Base-by-base conservation (phyloP, 1,140 invertebrate genomes). In the Pectinophora gossypiella region DNA sequence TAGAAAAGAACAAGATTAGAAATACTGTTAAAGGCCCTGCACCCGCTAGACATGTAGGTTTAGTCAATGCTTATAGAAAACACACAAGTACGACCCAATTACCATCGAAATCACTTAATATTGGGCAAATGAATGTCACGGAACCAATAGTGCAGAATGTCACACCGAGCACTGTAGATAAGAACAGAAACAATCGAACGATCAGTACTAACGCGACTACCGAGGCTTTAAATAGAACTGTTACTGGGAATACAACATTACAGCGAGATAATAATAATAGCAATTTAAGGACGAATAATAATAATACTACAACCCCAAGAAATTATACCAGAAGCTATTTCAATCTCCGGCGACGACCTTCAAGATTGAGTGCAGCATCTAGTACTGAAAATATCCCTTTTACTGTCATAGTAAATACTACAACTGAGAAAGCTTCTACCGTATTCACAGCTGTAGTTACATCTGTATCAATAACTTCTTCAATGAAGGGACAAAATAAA, bases 371-470 rank as follows among this genome's bases (percentile, higher is more conserved):
- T 32, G 55, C 68, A 19, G 20, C 65, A 43, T 56, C 68, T 6
- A 88, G 67, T 54, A 82, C 73, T 47, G 80, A 82, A 76, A 76
- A 57, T 59, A 32, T 32, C 10, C 23, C 66, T 21, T 16, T 48
- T 12, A 60, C 59, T 42, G 49, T 61, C 47, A 27, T 58, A 42
- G 38, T 68, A 38, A 83, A 75, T 54, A 49, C 70, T 9, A 84
- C 80, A 35, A 85, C 81, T 27, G 81, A 84, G 64, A 85, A 85
- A 54, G 61, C 65, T 4, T 71, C 83, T 7, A 87, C 86, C 32
- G 79, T 89, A 10, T 89, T 88, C 47, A 89, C 88, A 12, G 87
- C 87, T 0, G 87, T 89, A 23, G 88, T 89, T 0, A 89, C 88
- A 36, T 89, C 88, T 16, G 85, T 89, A 18, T 89, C 88, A 15